Percentiles rank a stretch among this genome's conserved stretches.
phyloP scores from a whole-genome alignment of 1,140 invertebrate genomes.

The Zaprionus vittiger region DNA sequence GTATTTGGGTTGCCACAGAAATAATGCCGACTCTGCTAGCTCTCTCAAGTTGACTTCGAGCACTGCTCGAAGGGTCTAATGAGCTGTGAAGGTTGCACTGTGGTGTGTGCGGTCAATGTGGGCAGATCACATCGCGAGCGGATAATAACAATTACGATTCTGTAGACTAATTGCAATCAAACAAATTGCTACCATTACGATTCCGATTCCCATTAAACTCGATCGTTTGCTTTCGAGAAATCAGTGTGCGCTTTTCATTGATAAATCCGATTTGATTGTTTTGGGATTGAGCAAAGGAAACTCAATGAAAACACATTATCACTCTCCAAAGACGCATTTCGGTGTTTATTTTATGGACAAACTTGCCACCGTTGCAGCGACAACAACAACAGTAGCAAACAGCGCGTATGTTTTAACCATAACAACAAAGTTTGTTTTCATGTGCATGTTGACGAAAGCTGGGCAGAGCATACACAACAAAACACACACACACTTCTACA shows the following conservation, averaged over 20 bases:
- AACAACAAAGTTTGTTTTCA: slow-evolving; percentile 64
- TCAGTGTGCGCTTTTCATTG: slow-evolving; percentile 8
- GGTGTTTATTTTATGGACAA: slow-evolving; percentile 55
- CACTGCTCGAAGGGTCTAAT: slow-evolving; percentile 54
- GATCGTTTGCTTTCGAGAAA: neutral
- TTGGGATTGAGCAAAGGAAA: neutral
- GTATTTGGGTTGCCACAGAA: slow-evolving; percentile 73
- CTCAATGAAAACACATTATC: slow-evolving; percentile 39
- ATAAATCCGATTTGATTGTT: slow-evolving; percentile 21
- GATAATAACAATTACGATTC: neutral
- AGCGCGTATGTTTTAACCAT: slow-evolving; percentile 33
- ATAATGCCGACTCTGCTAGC: slow-evolving; percentile 3
- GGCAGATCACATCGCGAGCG: neutral
- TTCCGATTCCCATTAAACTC: neutral
- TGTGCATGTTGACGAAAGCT: slow-evolving; percentile 72
- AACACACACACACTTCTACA: neutral
- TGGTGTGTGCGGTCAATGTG: slow-evolving; percentile 18
- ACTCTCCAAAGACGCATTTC: slow-evolving; percentile 36
- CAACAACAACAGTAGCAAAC: slow-evolving; percentile 15
- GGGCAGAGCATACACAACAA: slow-evolving; percentile 47
- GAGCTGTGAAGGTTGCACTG: slow-evolving; percentile 66
- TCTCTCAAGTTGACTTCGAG: slow-evolving; percentile 16
- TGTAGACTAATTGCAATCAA: slow-evolving; percentile 23
- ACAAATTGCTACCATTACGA: slow-evolving; percentile 19
- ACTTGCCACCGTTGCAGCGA: slow-evolving; percentile 48